Evolutionary conservation across 2,797 vertebrate species (phyloP).

Genomic region (Mormyrus hasselquistii): DNA sequence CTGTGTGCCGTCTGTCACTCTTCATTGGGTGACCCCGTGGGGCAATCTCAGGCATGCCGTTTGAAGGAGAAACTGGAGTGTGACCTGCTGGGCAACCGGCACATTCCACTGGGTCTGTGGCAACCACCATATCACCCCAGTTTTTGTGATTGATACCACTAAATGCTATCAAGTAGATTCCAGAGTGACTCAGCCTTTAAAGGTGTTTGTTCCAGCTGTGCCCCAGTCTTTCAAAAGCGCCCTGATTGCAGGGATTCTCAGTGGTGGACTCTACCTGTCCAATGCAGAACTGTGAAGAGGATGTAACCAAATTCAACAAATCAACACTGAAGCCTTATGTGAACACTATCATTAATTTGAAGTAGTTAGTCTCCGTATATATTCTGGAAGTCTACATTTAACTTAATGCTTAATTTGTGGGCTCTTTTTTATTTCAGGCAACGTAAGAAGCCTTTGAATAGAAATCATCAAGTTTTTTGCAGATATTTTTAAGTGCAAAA

Average conservation of each 20-base stretch:
- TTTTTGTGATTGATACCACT: not conserved
- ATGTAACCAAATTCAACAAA: not conserved
- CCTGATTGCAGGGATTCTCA: not conserved
- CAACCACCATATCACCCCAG: not conserved
- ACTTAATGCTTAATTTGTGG: not conserved
- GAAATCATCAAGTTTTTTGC: not conserved
- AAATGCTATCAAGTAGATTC: not conserved
- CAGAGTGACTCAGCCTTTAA: not conserved
- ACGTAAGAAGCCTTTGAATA: not conserved
- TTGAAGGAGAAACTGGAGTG: not conserved
- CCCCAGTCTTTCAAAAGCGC: not conserved
- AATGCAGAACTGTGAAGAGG: not conserved
- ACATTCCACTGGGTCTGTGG: not conserved
- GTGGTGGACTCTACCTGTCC: not conserved
- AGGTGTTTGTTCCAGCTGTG: not conserved
- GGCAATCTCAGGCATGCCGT: not conserved
- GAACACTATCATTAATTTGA: not conserved
- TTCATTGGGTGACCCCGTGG: not conserved
- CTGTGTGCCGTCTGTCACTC: constrained; percentile 11
- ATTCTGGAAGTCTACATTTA: not conserved
- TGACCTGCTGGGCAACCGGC: not conserved
- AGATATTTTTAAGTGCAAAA: not conserved
- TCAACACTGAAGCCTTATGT: not conserved
- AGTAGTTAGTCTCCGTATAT: not conserved
- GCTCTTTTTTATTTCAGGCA: not conserved